These are phyloP conservation scores for Paraplagusia blochii DNA, from an alignment of 2,113 vertebrate species.

Conservation along the genomic window DNA sequence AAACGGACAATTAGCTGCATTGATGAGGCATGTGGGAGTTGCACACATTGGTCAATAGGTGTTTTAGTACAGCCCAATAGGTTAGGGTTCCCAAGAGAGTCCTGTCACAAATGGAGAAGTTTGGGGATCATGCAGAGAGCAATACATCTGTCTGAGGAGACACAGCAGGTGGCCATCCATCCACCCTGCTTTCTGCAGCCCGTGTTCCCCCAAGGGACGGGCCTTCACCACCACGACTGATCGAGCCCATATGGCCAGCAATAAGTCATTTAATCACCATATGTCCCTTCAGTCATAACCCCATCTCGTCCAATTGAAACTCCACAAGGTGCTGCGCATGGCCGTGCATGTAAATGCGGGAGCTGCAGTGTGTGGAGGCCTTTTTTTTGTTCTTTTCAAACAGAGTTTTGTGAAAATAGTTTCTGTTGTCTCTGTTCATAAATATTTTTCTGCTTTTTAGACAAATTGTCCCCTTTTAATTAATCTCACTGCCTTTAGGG, in stretches of 20 bases:
- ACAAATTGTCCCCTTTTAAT: too few relatives aligned
- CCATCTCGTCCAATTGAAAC: conserved; percentile 4
- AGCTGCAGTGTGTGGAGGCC: too few relatives aligned
- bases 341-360: background rate
- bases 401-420: too few relatives aligned
- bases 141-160: conserved; percentile 23
- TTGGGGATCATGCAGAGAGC: conserved; percentile 18
- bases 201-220: conserved; percentile 32
- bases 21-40: background rate
- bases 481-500: too few relatives aligned
- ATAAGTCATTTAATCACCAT: conserved; percentile 41
- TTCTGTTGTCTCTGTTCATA: too few relatives aligned
- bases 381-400: too few relatives aligned
- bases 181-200: conserved; percentile 37
- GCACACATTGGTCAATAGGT: background rate
- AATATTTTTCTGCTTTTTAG: too few relatives aligned
- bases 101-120: conserved; percentile 15
- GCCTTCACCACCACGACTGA: conserved; percentile 33
- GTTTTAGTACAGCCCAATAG: background rate
- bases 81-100: background rate
- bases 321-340: background rate
- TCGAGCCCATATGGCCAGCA: conserved; percentile 45
- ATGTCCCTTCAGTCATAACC: conserved; percentile 35
- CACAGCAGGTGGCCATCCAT: conserved; percentile 37
- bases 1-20: background rate